Evolutionary conservation across 1,140 invertebrate genomes (phyloP).

Genomic region (Nymphalis io): DNA sequence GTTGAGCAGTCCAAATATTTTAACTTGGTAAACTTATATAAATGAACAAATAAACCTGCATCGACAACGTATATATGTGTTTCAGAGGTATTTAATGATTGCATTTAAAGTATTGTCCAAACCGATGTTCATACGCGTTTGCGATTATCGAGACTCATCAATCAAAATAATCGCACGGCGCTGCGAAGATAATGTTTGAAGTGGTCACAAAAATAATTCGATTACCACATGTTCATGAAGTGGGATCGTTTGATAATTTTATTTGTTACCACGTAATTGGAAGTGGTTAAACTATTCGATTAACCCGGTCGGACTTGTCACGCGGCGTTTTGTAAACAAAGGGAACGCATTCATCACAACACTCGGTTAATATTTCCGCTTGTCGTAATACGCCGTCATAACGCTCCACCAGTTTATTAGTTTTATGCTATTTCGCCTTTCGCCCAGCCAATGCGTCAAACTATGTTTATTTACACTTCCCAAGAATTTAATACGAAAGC

Average conservation of each 20-base stretch:
- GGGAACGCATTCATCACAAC: constrained; percentile 53
- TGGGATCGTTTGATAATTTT: constrained; percentile 32
- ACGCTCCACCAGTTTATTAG: constrained; percentile 38
- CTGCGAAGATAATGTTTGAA: constrained; percentile 31
- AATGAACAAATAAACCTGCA: neutral
- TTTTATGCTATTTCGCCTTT: constrained; percentile 58
- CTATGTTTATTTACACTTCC: constrained; percentile 49
- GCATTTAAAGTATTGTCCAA: neutral
- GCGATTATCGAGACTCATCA: constrained; percentile 20
- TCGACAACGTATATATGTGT: neutral
- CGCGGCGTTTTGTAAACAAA: constrained; percentile 46
- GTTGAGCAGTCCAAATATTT: neutral
- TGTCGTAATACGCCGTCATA: constrained; percentile 45
- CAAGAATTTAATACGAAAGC: constrained; percentile 20
- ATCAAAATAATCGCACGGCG: constrained; percentile 25
- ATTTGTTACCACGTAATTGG: constrained; percentile 23
- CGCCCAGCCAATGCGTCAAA: constrained; percentile 45
- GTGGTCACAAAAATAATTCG: constrained; percentile 34
- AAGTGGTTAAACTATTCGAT: constrained; percentile 18
- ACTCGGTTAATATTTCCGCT: constrained; percentile 60
- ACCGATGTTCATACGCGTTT: constrained; percentile 2
- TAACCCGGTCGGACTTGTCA: constrained; percentile 19
- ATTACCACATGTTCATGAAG: constrained; percentile 31
- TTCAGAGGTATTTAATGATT: neutral
- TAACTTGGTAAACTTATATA: neutral